Evolutionary conservation across 2,113 vertebrate species (phyloP).

Genomic region (Ploceus nigricollis): DNA sequence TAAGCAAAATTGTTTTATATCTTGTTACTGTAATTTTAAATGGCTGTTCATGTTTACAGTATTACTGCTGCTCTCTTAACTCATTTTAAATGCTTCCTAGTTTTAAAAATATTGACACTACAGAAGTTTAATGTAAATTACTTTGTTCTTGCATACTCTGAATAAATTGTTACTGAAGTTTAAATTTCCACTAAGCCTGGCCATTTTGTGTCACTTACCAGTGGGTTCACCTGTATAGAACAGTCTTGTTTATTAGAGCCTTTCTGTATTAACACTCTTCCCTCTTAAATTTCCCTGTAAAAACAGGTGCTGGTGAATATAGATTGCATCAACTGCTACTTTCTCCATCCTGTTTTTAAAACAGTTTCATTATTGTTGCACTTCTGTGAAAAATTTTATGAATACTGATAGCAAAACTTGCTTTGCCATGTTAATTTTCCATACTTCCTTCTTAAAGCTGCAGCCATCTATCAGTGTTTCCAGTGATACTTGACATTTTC

Average conservation of each 20-base stretch:
- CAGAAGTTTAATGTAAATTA: not conserved
- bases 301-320: not conserved
- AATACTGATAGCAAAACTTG: not conserved
- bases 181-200: not conserved
- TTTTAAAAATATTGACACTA: not conserved
- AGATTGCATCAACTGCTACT: not conserved
- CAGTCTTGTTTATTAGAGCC: not conserved
- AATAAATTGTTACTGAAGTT: constrained; percentile 4
- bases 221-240: not conserved
- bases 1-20: not conserved
- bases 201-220: not conserved
- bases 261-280: not conserved
- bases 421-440: not conserved
- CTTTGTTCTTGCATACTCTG: not conserved
- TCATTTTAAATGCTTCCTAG: not conserved
- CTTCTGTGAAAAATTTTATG: not conserved
- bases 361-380: not conserved
- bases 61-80: not conserved
- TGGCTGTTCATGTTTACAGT: not conserved
- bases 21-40: not conserved
- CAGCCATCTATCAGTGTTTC: not conserved
- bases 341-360: not conserved
- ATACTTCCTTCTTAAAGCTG: not conserved
- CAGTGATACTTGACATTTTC: not conserved
- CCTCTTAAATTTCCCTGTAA: not conserved